Percentiles rank a stretch among this genome's conserved stretches.
These are phyloP conservation scores for Hystrix cristata DNA, from an alignment of 2,113 vertebrate species.

Conservation along the genomic window DNA sequence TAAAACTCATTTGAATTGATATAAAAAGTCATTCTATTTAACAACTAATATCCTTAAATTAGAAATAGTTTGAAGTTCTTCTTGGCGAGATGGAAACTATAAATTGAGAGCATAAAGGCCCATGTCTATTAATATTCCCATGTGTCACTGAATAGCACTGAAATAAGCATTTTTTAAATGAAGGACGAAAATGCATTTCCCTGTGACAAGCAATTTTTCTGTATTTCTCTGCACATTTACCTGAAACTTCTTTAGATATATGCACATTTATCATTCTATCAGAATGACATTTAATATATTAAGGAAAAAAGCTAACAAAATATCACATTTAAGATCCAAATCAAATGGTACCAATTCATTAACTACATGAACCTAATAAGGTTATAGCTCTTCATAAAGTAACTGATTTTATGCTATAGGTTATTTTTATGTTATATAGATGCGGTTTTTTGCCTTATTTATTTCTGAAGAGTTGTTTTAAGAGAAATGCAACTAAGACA, in stretches of 20 bases:
- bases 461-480: slow-evolving; percentile 67
- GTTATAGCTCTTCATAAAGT: slow-evolving; percentile 67
- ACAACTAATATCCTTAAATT: slow-evolving; percentile 49
- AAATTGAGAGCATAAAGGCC: slow-evolving; percentile 58
- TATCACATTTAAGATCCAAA: slow-evolving; percentile 71
- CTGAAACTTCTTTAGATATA: slow-evolving; percentile 75
- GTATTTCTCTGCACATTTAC: slow-evolving; percentile 79
- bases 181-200: slow-evolving; percentile 70
- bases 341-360: slow-evolving; percentile 72
- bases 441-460: background rate
- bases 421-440: slow-evolving; percentile 71
- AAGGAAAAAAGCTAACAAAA: slow-evolving; percentile 70
- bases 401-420: slow-evolving; percentile 64
- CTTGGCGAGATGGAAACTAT: slow-evolving; percentile 52
- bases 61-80: slow-evolving; percentile 69
- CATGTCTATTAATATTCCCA: slow-evolving; percentile 70
- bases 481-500: slow-evolving; percentile 64
- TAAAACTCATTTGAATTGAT: slow-evolving; percentile 35
- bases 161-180: slow-evolving; percentile 79
- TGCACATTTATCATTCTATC: slow-evolving; percentile 79
- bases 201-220: slow-evolving; percentile 74
- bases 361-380: slow-evolving; percentile 62
- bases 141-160: slow-evolving; percentile 67
- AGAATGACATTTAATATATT: slow-evolving; percentile 78
- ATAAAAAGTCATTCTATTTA: slow-evolving; percentile 50